phyloP scores from a whole-genome alignment of 2,113 vertebrate genomes.

The Elachura formosa region DNA sequence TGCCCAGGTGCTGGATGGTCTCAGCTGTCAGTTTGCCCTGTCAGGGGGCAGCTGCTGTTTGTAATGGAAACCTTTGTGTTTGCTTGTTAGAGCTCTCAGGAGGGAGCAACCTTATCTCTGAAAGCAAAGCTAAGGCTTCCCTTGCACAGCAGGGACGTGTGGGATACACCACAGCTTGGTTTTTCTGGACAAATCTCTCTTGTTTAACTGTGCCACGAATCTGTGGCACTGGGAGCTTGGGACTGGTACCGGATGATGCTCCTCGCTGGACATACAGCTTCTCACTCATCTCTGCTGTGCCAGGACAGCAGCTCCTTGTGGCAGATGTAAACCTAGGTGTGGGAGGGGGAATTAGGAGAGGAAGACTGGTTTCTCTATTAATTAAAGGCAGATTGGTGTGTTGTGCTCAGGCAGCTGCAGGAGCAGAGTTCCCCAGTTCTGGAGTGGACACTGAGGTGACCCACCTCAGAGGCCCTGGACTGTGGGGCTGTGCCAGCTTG shows the following conservation, averaged over 20 bases:
- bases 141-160: accelerated
- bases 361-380: background rate
- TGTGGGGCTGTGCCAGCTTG: background rate
- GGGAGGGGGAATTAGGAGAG: background rate
- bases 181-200: background rate
- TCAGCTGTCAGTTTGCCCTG: background rate
- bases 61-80: background rate
- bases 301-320: background rate
- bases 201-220: background rate
- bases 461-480: accelerated
- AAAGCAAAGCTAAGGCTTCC: background rate
- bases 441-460: background rate
- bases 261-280: background rate
- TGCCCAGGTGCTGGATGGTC: background rate
- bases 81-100: background rate
- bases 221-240: accelerated
- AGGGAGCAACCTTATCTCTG: accelerated
- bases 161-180: background rate
- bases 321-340: background rate
- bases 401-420: background rate
- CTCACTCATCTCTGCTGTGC: background rate
- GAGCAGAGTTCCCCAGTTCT: background rate
- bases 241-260: background rate
- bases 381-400: background rate
- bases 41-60: background rate